A percentile compares a stretch with the other conserved stretches of the same genome.
Evolutionary conservation across 2,797 vertebrate genomes (phyloP).

Genomic region (Macropodus opercularis): DNA sequence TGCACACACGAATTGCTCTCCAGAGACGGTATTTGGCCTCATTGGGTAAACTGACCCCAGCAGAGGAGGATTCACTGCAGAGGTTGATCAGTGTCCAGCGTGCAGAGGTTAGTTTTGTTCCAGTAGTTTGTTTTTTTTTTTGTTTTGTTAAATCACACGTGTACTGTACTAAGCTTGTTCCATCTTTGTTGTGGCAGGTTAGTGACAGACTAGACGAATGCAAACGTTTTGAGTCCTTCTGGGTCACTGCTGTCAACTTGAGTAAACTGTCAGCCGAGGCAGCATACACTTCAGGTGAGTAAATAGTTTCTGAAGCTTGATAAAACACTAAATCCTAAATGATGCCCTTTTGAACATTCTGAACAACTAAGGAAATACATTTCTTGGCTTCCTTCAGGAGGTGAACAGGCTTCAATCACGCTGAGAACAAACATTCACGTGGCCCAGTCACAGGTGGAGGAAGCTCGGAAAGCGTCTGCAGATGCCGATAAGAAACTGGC

Average conservation of each 20-base stretch:
- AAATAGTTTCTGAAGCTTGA: neutral
- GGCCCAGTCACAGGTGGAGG: slow-evolving; percentile 88
- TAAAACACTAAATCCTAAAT: neutral
- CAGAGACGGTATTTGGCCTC: slow-evolving; percentile 89
- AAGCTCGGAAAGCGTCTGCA: slow-evolving; percentile 82
- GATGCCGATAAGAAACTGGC: slow-evolving; percentile 91
- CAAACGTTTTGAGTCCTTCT: slow-evolving; percentile 87
- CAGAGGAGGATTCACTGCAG: slow-evolving; percentile 90
- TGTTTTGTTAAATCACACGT: neutral
- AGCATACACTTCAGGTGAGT: slow-evolving; percentile 87
- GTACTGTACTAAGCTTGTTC: neutral
- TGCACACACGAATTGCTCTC: slow-evolving; percentile 89
- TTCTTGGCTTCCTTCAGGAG: slow-evolving; percentile 79
- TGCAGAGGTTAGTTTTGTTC: slow-evolving; percentile 84
- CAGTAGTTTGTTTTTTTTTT: no score
- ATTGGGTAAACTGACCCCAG: slow-evolving; percentile 87
- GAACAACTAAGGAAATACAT: slow-evolving; percentile 7
- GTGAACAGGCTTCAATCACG: slow-evolving; percentile 87
- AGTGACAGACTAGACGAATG: slow-evolving; percentile 87
- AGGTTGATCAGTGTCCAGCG: slow-evolving; percentile 91
- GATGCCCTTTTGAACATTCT: neutral
- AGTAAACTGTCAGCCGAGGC: slow-evolving; percentile 92
- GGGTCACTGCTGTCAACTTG: slow-evolving; percentile 88
- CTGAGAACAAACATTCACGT: slow-evolving; percentile 87
- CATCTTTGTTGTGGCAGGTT: slow-evolving; percentile 77